Conservation (phyloP, 2,888 invertebrate genomes). For the Diarsia brunnea region DNA sequence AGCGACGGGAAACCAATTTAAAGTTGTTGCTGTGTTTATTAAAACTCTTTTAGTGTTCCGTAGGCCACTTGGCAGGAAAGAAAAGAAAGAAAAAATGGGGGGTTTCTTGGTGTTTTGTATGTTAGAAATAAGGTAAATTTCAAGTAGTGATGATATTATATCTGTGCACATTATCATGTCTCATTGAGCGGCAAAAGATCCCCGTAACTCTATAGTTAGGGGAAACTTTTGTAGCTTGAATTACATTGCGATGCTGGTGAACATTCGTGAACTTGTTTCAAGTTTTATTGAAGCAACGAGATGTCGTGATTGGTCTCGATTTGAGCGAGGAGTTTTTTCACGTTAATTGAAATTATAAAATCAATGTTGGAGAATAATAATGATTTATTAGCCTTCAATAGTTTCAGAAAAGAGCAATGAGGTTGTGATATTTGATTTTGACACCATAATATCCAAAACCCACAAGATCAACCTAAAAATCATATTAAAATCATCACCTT, state of each 20-base stretch:
- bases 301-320: not conserved
- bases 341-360: too few relatives aligned
- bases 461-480: not conserved
- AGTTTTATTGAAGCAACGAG: not conserved
- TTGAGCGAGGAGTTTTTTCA: too few relatives aligned
- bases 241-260: not conserved
- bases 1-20: conserved; percentile 63
- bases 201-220: not conserved
- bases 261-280: not conserved
- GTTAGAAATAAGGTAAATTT: not conserved
- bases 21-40: conserved; percentile 61
- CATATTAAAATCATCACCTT: not conserved
- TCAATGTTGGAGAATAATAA: not conserved
- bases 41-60: conserved; percentile 59
- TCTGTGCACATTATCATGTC: not conserved
- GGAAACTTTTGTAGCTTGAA: not conserved
- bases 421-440: not conserved
- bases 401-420: not conserved
- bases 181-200: too few relatives aligned
- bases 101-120: not conserved
- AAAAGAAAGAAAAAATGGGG: not conserved
- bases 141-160: not conserved
- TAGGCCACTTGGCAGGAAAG: conserved; percentile 1
- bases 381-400: not conserved
- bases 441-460: not conserved